These are phyloP conservation scores for Chaenogobius annularis DNA, from an alignment of 2,113 vertebrate species.

Conservation along the genomic window DNA sequence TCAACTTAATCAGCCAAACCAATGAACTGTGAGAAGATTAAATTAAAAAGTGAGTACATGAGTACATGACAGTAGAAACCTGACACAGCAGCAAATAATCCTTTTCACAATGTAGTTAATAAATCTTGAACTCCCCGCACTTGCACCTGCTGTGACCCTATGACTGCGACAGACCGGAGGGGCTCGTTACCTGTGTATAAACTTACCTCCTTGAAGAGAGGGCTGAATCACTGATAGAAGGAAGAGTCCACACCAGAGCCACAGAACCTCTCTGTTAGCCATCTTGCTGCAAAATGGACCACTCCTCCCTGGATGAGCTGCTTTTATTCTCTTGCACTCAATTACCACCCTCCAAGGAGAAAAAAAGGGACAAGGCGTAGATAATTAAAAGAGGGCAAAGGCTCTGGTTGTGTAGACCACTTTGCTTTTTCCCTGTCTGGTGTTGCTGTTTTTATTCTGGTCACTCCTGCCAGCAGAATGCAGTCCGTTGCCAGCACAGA, in stretches of 20 bases:
- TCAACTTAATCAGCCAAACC: neutral
- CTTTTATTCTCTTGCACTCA: conserved; percentile 92
- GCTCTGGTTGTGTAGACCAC: conserved; percentile 78
- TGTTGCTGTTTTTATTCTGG: conserved; percentile 86
- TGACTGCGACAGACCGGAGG: conserved; percentile 26
- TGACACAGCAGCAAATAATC: neutral
- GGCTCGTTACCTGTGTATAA: conserved; percentile 37
- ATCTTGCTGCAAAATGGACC: conserved; percentile 91
- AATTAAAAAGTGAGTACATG: conserved; percentile 6
- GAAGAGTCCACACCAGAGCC: conserved; percentile 84
- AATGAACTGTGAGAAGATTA: neutral
- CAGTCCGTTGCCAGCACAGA: conserved; percentile 69
- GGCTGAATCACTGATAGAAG: conserved; percentile 81
- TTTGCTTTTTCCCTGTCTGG: conserved; percentile 76
- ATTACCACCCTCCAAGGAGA: conserved; percentile 81
- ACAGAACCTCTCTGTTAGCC: conserved; percentile 84
- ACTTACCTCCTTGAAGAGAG: conserved; percentile 93
- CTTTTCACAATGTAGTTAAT: conserved; percentile 3
- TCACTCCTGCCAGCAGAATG: conserved; percentile 79
- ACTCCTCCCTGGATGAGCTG: conserved; percentile 80
- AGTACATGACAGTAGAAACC: neutral
- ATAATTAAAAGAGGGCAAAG: conserved; percentile 83
- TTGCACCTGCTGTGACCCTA: conserved; percentile 53
- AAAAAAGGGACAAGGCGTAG: conserved; percentile 64
- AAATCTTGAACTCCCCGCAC: neutral